Evolutionary conservation across 2,113 vertebrate species (phyloP).

Genomic region (Cariama cristata): DNA sequence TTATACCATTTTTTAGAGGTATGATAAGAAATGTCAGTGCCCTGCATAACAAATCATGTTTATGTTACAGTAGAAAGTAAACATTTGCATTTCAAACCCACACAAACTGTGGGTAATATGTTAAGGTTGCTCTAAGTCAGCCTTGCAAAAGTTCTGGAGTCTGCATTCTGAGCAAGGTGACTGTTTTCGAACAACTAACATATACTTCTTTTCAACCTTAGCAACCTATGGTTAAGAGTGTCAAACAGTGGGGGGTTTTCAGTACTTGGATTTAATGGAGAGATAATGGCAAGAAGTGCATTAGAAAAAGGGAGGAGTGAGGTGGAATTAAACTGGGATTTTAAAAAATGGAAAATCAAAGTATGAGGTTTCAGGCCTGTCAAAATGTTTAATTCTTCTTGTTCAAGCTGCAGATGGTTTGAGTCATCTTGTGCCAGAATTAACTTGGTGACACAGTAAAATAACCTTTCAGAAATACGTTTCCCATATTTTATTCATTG

Average conservation of each 20-base stretch:
- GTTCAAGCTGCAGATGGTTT: slow-evolving; percentile 73
- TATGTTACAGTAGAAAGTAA: slow-evolving; percentile 56
- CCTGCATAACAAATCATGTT: slow-evolving; percentile 61
- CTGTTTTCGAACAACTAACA: neutral
- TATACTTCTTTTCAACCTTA: slow-evolving; percentile 21
- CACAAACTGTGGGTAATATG: slow-evolving; percentile 54
- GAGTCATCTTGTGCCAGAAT: slow-evolving; percentile 76
- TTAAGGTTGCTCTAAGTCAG: slow-evolving; percentile 57
- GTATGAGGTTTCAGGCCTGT: slow-evolving; percentile 68
- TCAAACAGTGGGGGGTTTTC: slow-evolving; percentile 25
- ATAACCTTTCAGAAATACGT: slow-evolving; percentile 75
- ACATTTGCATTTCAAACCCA: slow-evolving; percentile 65
- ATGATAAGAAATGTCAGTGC: slow-evolving; percentile 54
- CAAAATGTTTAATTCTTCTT: slow-evolving; percentile 75
- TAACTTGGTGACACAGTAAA: slow-evolving; percentile 73
- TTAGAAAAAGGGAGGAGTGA: slow-evolving; percentile 14
- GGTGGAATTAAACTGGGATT: slow-evolving; percentile 54
- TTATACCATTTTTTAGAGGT: slow-evolving; percentile 39
- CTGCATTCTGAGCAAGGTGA: slow-evolving; percentile 24
- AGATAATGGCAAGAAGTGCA: slow-evolving; percentile 2
- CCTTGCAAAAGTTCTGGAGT: slow-evolving; percentile 34
- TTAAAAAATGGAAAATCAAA: slow-evolving; percentile 67
- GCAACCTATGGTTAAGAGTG: slow-evolving; percentile 25
- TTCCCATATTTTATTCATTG: slow-evolving; percentile 77
- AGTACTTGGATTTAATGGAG: slow-evolving; percentile 33